Base-by-base conservation (phyloP, 2,888 invertebrate species). In the Lucinisca nassula region DNA sequence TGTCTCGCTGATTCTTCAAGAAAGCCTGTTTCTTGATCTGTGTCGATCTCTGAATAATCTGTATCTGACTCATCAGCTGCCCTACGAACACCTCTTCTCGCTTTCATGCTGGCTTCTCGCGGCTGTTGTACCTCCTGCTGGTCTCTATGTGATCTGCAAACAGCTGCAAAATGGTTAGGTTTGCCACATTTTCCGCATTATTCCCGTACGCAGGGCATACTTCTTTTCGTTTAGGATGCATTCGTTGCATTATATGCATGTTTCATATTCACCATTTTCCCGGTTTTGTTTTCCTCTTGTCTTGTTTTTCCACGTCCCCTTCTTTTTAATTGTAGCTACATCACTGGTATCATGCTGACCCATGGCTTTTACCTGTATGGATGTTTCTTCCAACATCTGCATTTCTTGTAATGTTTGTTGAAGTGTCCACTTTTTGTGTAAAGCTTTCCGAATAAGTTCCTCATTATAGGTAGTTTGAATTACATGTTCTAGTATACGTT, bases 91-190 rank as follows among this genome's bases (percentile, higher is more conserved):
- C 49, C 35, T 67, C 35, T 35, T n/a, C 27, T 67, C 14, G 35
- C 30, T 30, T 12, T 67, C 24, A 17, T 27, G 6, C 30, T 4
- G 12, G 12, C 12, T 67, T 30, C 30, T 67, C 67, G 35, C 27
- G 24, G 21, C 8, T 58, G 27, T 6, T 58, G 8, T 58, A 6
- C 27, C 6, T n/a, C 27, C 21, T 58, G 27, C 21, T 14, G 14
- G 27, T 32, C 35, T 27, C 67, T 67, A 30, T 8, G 4, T 67
- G 30, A 67, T 67, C 67, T 55, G 49, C 81, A 81, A 21, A 81
- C 74, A 4, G n/a, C 45, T 21, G 75, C 81, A 61, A 74, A 81
- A 30, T 81, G 81, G 27, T 80, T 58, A 0, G 40, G 40, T 27
- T 38, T 73, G 8, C 51, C 51, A 58, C 80, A 80, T 17, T 73